Conservation (phyloP, 2,888 invertebrate species). For the Torymus tubicola region DNA sequence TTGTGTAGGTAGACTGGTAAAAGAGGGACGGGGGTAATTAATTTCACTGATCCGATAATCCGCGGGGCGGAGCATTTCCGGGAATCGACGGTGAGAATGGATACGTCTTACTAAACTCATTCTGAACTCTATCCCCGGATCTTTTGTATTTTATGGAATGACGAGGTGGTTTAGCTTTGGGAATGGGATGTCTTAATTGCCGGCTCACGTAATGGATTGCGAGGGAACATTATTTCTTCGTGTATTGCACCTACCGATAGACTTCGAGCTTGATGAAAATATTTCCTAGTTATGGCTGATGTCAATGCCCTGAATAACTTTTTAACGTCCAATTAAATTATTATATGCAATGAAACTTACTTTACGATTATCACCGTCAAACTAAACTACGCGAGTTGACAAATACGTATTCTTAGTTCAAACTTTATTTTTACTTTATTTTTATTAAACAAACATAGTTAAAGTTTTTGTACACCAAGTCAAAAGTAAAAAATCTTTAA, state of each 20-base stretch:
- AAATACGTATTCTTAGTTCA: too few species aligned
- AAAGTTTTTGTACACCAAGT: background rate
- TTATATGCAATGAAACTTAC: too few species aligned
- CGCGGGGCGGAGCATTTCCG: background rate
- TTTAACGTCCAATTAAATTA: background rate
- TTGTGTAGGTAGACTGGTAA: background rate
- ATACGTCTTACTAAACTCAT: background rate
- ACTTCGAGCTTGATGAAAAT: too few species aligned
- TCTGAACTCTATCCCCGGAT: background rate
- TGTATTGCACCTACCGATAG: too few species aligned
- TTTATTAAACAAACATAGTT: constrained; percentile 36
- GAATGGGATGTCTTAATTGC: background rate
- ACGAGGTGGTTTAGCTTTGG: background rate
- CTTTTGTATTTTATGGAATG: background rate
- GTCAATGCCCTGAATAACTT: background rate
- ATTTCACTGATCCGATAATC: constrained; percentile 18
- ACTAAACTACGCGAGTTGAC: too few species aligned
- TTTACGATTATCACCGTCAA: too few species aligned
- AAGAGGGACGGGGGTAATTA: background rate
- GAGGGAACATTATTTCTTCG: background rate
- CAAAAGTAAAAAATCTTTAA: too few species aligned
- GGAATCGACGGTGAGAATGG: too few species aligned
- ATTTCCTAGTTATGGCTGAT: too few species aligned
- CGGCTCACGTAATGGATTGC: background rate
- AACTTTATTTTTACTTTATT: too few species aligned